These are phyloP conservation scores for Tautogolabrus adspersus DNA, from an alignment of 2,113 vertebrate genomes.

Conservation along the genomic window DNA sequence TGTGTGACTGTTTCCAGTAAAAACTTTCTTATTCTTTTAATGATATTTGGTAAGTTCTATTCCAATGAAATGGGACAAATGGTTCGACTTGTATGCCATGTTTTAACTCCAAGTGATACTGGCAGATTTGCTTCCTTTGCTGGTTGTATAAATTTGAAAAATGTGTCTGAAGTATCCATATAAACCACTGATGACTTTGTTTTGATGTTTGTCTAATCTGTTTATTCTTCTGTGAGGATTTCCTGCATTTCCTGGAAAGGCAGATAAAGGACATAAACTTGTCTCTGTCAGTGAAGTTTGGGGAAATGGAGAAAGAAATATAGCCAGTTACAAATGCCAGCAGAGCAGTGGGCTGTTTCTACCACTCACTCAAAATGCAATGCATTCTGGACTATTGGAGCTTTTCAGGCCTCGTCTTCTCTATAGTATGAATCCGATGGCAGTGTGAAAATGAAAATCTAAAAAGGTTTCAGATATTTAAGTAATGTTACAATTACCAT, in stretches of 20 bases:
- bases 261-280: conserved; percentile 5
- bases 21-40: conserved; percentile 26
- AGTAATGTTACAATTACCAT: too few species aligned
- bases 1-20: conserved; percentile 48
- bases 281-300: neutral
- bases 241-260: neutral
- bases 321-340: neutral
- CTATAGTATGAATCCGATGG: neutral
- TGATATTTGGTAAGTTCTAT: conserved; percentile 8
- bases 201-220: neutral
- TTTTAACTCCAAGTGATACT: neutral
- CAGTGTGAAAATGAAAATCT: too few species aligned
- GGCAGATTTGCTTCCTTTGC: neutral
- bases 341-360: neutral
- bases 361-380: neutral
- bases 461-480: too few species aligned
- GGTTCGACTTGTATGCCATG: neutral
- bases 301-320: neutral
- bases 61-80: conserved; percentile 16
- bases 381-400: neutral
- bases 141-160: neutral
- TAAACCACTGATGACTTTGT: neutral
- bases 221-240: neutral
- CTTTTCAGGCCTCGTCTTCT: neutral
- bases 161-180: neutral